phyloP scores from a whole-genome alignment of 2,888 invertebrate genomes.

The Gibbula magus region DNA sequence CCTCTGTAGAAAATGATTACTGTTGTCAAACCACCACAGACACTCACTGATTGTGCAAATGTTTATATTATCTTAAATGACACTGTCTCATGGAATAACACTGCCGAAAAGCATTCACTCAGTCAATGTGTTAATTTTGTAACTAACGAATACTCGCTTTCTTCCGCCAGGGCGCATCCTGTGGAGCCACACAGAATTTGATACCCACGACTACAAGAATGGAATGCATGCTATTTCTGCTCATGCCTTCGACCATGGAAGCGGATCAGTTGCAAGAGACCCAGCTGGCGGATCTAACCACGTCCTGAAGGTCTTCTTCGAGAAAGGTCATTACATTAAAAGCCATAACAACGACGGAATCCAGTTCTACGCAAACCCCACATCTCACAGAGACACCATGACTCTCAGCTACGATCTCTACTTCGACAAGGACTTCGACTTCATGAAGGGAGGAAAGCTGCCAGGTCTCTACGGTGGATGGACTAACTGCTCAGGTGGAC shows the following conservation, averaged over 20 bases:
- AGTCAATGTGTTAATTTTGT: too few relatives aligned
- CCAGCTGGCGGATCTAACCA: conserved; percentile 12
- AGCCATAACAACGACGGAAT: conserved; percentile 38
- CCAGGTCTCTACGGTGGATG: conserved; percentile 54
- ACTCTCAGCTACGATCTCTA: conserved; percentile 44
- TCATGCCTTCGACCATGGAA: conserved; percentile 36
- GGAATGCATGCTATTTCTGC: too few relatives aligned
- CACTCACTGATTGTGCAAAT: too few relatives aligned
- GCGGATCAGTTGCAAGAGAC: conserved; percentile 36
- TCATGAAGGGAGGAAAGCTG: conserved; percentile 49
- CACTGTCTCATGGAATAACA: too few relatives aligned
- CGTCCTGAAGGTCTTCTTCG: conserved; percentile 8
- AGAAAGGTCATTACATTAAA: background rate
- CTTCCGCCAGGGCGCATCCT: too few relatives aligned
- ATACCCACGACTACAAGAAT: too few relatives aligned
- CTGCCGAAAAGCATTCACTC: too few relatives aligned
- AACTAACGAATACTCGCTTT: too few relatives aligned
- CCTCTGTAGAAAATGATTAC: too few relatives aligned
- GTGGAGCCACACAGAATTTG: too few relatives aligned
- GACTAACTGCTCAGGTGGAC: conserved; percentile 50
- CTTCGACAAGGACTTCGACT: conserved; percentile 25
- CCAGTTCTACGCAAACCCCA: conserved; percentile 47
- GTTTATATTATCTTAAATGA: too few relatives aligned
- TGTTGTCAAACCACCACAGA: too few relatives aligned
- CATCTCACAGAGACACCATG: conserved; percentile 13